Evolutionary conservation across 2,113 vertebrate genomes (phyloP), one percentile per base, ranked within the genome.

Genomic region (Chascanopsetta lugubris): DNA sequence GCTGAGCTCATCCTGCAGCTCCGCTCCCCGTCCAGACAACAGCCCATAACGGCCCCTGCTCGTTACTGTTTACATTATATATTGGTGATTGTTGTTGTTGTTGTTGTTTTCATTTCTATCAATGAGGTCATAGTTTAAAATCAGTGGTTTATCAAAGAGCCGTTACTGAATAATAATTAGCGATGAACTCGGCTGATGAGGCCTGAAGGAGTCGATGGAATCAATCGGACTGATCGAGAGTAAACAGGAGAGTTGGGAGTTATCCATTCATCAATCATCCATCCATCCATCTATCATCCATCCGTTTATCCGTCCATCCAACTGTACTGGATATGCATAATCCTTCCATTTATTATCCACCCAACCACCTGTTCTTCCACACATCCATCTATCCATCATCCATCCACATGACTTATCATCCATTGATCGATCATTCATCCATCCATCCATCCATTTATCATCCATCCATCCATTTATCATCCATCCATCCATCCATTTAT

Each of bases 1-100:
- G 66, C 72, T 77, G 74, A 87, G 68, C 66, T 82, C 49, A 76
- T 80, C 73, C 72, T 63, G 26, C 40, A 48, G 71, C 48, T 60
- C n/a, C 54, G 58, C 47, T 61, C 55, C 59, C 47, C 22, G 24
- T 46, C 63, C 55, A 25, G 30, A 45, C 29, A 24, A 15, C 55
- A 25, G 30, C 38, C 29, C 21, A 15, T 34, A 20, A 26, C 18
- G 42, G 11, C 15, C 29, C n/a, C 32, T 49, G 24, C 40, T 72
- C 24, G 15, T 54, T 54, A 27, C 9, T n/a, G 3, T 20, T 62
- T 27, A 17, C 66, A 62, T 66, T 24, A 46, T 40, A 46, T 40
- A 34, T 26, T 60, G 46, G 13, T n/a, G 57, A 48, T 67, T 24
- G 11, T 32, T 18, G 11, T 25, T 65, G n/a, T n/a, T n/a, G n/a